phyloP scores from a whole-genome alignment of 1,140 invertebrate genomes.

The Scylla paramamosain region DNA sequence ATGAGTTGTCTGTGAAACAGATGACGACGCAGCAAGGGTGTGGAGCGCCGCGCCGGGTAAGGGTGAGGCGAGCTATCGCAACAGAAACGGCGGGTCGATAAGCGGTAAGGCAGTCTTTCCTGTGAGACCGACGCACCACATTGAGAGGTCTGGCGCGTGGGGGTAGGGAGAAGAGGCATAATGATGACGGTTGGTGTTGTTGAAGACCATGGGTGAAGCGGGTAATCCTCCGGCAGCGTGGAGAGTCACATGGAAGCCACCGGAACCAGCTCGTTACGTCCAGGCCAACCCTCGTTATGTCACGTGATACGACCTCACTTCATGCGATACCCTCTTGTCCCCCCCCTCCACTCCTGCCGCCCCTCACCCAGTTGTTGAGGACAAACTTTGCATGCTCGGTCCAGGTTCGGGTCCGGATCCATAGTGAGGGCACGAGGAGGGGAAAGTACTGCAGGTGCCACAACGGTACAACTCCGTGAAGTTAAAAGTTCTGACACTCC shows the following conservation, averaged over 20 bases:
- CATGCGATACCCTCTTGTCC: constrained; percentile 57
- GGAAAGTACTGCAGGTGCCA: not conserved
- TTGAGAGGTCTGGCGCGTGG: not conserved
- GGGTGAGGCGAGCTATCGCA: not conserved
- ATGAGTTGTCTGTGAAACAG: not conserved
- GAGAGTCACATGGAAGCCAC: constrained; percentile 26
- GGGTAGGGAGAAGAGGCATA: not conserved
- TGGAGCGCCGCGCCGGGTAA: no score
- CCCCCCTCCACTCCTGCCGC: not conserved
- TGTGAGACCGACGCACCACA: not conserved
- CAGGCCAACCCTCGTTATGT: constrained; percentile 51
- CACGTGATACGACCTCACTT: constrained; percentile 56
- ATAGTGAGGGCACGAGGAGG: no score
- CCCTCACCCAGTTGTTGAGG: constrained; percentile 11
- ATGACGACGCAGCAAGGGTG: not conserved
- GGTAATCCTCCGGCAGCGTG: constrained; percentile 27
- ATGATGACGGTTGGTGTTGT: constrained; percentile 27
- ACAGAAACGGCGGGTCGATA: not conserved
- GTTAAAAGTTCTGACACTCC: not conserved
- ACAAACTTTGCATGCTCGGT: constrained; percentile 6
- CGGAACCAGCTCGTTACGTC: constrained; percentile 64
- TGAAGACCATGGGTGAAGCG: not conserved
- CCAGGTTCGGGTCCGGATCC: not conserved
- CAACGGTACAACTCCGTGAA: not conserved
- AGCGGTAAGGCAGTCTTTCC: not conserved